Conservation (phyloP, 2,113 vertebrate species). For the Cervus canadensis region DNA sequence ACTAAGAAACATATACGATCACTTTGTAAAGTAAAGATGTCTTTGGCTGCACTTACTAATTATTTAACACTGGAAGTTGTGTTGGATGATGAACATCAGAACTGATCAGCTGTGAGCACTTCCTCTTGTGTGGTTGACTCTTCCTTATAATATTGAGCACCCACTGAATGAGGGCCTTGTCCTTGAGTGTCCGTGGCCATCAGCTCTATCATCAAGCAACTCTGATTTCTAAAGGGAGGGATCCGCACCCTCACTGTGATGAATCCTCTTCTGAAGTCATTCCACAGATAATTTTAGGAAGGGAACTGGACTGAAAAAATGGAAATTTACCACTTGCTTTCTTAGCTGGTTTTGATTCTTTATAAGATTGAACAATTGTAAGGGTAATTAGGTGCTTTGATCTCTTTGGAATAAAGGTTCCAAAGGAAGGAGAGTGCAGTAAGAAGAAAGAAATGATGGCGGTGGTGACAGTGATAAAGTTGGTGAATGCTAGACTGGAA, state of each 20-base stretch:
- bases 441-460: background rate
- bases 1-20: background rate
- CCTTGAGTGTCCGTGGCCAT: background rate
- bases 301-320: background rate
- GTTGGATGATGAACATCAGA: background rate
- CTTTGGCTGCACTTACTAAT: background rate
- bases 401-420: background rate
- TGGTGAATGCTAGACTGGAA: background rate
- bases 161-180: background rate
- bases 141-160: background rate
- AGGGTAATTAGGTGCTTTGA: constrained; percentile 33
- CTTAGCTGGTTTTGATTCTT: constrained; percentile 30
- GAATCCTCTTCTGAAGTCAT: background rate
- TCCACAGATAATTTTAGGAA: background rate
- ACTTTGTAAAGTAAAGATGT: background rate
- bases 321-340: constrained; percentile 15
- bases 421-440: background rate
- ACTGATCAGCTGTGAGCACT: background rate
- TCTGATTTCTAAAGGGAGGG: background rate
- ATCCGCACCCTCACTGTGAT: background rate
- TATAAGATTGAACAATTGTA: background rate
- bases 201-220: background rate
- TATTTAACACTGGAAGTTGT: background rate
- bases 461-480: background rate
- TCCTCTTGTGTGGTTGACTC: background rate